phyloP scores from a whole-genome alignment of 2,797 vertebrate genomes.

The Galagoides demidoff region DNA sequence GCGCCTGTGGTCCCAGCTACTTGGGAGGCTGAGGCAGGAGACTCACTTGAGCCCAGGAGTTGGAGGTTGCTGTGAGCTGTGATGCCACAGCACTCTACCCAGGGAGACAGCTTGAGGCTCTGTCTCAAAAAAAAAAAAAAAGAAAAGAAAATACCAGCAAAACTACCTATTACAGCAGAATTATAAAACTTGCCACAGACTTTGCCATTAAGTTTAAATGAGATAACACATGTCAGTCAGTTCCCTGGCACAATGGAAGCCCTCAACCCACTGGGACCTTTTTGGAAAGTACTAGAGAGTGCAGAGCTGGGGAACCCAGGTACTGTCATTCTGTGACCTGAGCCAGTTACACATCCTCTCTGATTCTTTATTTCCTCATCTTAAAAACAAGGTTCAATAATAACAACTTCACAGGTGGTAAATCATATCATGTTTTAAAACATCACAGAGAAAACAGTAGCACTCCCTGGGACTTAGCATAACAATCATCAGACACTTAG shows the following conservation, averaged over 20 bases:
- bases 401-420: neutral
- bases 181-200: slow-evolving; percentile 17
- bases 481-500: neutral
- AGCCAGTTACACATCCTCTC: neutral
- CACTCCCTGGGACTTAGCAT: neutral
- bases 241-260: slow-evolving; percentile 8
- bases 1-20: too few relatives aligned
- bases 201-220: slow-evolving; percentile 17
- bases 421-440: slow-evolving; percentile 41
- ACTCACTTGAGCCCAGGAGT: too few relatives aligned
- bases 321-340: neutral
- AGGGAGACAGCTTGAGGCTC: too few relatives aligned
- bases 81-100: too few relatives aligned
- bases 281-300: neutral
- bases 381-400: slow-evolving; percentile 26
- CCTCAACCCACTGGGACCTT: neutral
- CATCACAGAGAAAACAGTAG: neutral
- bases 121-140: too few relatives aligned
- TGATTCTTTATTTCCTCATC: neutral
- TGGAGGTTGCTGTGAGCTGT: too few relatives aligned
- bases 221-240: neutral
- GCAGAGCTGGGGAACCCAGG: neutral
- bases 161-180: neutral
- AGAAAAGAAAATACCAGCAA: neutral
- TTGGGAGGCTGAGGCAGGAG: too few relatives aligned